These are phyloP conservation scores for Prenolepis imparis DNA, from an alignment of 2,888 invertebrate species.

Conservation along the genomic window DNA sequence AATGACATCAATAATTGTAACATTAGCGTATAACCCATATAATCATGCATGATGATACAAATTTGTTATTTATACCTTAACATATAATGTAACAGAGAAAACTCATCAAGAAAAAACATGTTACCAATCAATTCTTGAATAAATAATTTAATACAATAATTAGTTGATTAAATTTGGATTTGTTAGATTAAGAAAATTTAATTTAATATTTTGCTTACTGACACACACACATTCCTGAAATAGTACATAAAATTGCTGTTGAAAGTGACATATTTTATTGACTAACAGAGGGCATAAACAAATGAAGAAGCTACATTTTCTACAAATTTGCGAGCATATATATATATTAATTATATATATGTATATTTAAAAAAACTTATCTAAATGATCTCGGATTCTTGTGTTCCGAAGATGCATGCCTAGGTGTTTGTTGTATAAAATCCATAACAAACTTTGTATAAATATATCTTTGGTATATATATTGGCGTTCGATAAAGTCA, in stretches of 20 bases:
- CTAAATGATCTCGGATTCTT: not conserved
- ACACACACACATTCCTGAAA: not conserved
- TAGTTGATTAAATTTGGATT: not conserved
- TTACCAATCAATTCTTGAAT: not conserved
- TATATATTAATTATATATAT: not conserved
- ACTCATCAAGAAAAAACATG: not conserved
- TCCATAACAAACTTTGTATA: not conserved
- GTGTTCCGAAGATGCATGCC: not conserved
- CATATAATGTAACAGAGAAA: not conserved
- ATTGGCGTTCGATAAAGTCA: slow-evolving; percentile 2
- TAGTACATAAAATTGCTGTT: not conserved
- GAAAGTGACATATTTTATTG: not conserved
- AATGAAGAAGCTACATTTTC: not conserved
- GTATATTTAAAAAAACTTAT: not conserved
- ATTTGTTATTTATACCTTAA: not conserved
- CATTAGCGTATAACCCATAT: not conserved
- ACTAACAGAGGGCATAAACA: not conserved
- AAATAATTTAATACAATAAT: not conserved
- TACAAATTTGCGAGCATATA: not conserved
- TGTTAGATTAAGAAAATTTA: not conserved
- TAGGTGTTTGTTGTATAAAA: not conserved
- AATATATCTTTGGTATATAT: slow-evolving; percentile 33
- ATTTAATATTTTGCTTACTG: not conserved
- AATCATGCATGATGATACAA: not conserved
- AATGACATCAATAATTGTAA: not conserved